Percentiles rank a stretch among this genome's conserved stretches.
These are phyloP conservation scores for Ceratina japonica DNA, from an alignment of 1,140 invertebrate species.

Conservation along the genomic window DNA sequence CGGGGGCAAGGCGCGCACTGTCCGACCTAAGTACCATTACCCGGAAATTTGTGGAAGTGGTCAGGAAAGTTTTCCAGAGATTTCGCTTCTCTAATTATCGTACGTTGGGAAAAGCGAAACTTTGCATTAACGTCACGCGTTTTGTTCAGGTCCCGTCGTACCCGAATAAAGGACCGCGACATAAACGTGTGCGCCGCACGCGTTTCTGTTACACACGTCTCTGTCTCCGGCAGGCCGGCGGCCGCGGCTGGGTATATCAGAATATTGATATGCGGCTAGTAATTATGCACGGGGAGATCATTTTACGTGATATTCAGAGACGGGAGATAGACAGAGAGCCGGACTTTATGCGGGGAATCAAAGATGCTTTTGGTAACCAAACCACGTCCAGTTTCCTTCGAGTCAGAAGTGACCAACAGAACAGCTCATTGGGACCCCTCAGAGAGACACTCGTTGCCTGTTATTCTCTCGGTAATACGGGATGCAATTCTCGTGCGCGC, in stretches of 20 bases:
- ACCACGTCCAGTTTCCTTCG: slow-evolving; percentile 46
- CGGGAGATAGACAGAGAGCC: not conserved
- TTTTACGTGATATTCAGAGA: slow-evolving; percentile 23
- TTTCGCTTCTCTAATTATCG: not conserved
- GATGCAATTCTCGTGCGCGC: slow-evolving; percentile 44
- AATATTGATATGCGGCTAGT: slow-evolving; percentile 21
- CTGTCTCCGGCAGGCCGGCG: not conserved
- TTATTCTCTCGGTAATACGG: slow-evolving; percentile 45
- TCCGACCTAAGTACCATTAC: not conserved
- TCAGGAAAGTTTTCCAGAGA: too few species aligned
- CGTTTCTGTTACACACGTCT: not conserved
- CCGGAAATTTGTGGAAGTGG: not conserved
- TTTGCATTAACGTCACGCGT: not conserved
- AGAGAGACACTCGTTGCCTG: slow-evolving; percentile 45
- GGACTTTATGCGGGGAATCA: slow-evolving; percentile 42
- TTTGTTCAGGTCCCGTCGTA: too few species aligned
- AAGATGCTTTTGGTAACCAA: slow-evolving; percentile 56
- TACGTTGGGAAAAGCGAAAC: not conserved
- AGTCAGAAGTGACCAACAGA: slow-evolving; percentile 35
- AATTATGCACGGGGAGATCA: slow-evolving; percentile 26
- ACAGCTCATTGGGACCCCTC: slow-evolving; percentile 39
- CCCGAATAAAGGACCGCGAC: not conserved
- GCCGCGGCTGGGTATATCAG: not conserved
- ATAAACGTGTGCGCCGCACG: not conserved
- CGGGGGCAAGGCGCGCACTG: not conserved